Base-by-base conservation (phyloP, 2,113 vertebrate species). In the Phasianus colchicus region DNA sequence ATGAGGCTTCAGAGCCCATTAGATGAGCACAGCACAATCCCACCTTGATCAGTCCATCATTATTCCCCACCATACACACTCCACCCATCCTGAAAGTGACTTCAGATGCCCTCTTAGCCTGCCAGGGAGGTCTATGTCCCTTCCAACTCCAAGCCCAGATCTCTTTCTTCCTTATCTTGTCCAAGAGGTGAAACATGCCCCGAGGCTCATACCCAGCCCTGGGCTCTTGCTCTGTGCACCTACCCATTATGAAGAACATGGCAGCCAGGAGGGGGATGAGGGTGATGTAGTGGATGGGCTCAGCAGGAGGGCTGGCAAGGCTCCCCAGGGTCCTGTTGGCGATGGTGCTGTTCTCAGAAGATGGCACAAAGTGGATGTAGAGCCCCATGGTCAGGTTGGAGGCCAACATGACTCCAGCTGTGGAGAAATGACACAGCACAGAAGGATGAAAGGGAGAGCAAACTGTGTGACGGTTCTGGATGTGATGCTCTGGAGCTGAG, bases 231-330 rank as follows among this genome's bases (percentile, higher is more conserved):
- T 7, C 58, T 87, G 32, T 50, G 38, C 40, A 96, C 98, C 67
- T 96, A 99, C 99, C 99, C 96, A 99, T 98, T 95, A 99, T 99
- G 95, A 99, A 99, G 88, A 99, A 83, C 97, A 99, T 98, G 65
- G 98, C 98, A 90, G 98, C 98, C 88, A 99, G 96, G 79, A 99
- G 97, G 6, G 99, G 99, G 43, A 99, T 96, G 74, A 98, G 94
- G 16, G 97, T 98, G 87, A 97, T 60, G 76, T 95, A 92, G 86
- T 85, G 88, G 25, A 64, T 32, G 0, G 95, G 63, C 34, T 86
- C 77, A 3, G 73, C 48, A 38, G 69, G 43, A n/a, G 86, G 83
- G 38, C 6, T 86, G 48, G 71, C 89, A 2, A 89, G 63, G 85
- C 21, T 92, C 36, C 0, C 47, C 61, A 93, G 8, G 17, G 90